Percentiles rank a stretch among this genome's conserved stretches.
phyloP scores from a whole-genome alignment of 2,888 invertebrate genomes.

The Stenodera caucasica region DNA sequence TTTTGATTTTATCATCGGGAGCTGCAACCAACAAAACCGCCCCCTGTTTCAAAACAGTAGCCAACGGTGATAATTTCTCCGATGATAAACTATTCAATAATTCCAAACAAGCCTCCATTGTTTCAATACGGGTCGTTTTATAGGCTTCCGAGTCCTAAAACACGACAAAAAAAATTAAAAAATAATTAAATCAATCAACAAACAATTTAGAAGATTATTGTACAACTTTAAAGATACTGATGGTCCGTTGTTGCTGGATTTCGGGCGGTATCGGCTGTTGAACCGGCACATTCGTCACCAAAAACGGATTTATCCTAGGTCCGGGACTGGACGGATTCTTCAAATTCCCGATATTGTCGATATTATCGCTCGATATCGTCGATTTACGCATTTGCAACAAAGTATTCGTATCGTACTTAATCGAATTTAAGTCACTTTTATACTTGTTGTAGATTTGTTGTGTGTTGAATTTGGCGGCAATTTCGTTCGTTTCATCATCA shows the following conservation, averaged over 20 bases:
- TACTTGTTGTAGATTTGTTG: slow-evolving; percentile 46
- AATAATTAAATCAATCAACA: no score
- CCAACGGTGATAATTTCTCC: slow-evolving; percentile 51
- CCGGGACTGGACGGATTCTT: slow-evolving; percentile 56
- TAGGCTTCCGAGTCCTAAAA: slow-evolving; percentile 82
- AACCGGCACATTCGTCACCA: slow-evolving; percentile 53
- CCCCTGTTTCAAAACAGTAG: slow-evolving; percentile 52
- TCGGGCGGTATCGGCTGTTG: slow-evolving; percentile 77
- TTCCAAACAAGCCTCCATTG: slow-evolving; percentile 83
- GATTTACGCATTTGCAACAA: slow-evolving; percentile 52
- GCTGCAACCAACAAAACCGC: slow-evolving; percentile 51
- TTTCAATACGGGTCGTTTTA: slow-evolving; percentile 80
- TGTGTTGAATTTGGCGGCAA: slow-evolving; percentile 44
- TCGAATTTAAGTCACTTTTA: slow-evolving; percentile 47
- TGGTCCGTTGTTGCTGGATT: slow-evolving; percentile 79
- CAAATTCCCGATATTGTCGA: slow-evolving; percentile 49
- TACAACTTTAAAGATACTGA: slow-evolving; percentile 77
- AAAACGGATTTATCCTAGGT: slow-evolving; percentile 50
- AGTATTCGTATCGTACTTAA: slow-evolving; percentile 54
- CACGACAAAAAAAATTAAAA: not conserved
- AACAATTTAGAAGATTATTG: no score
- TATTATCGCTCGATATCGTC: slow-evolving; percentile 46
- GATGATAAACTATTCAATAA: slow-evolving; percentile 57
- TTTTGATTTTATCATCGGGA: slow-evolving; percentile 53
- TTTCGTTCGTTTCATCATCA: slow-evolving; percentile 52